phyloP scores from a whole-genome alignment of 2,888 invertebrate species.

The Luffia ferchaultella region DNA sequence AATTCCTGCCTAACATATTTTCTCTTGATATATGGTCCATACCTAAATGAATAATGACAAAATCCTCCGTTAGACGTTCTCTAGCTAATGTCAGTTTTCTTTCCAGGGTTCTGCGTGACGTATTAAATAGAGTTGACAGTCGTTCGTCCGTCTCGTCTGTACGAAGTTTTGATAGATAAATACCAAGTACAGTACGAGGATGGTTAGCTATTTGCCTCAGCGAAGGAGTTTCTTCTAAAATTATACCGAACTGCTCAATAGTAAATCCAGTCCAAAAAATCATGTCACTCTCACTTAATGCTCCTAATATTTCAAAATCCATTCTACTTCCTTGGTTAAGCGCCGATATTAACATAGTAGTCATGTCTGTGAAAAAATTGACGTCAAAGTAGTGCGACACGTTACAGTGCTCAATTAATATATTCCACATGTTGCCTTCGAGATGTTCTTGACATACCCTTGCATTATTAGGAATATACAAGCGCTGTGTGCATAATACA shows the following conservation, averaged over 20 bases:
- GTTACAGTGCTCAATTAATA: not conserved
- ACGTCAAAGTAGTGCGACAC: not conserved
- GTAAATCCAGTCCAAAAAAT: not conserved
- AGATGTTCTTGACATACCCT: not conserved
- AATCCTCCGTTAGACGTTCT: not conserved
- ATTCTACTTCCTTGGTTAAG: not conserved
- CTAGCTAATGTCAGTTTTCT: not conserved
- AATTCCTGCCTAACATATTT: not conserved
- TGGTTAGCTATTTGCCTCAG: conserved; percentile 2
- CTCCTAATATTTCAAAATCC: not conserved
- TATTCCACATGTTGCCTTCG: not conserved
- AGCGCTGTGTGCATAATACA: not conserved
- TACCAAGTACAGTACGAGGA: conserved; percentile 6
- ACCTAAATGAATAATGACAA: not conserved
- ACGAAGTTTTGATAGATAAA: conserved; percentile 7
- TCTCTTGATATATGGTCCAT: not conserved
- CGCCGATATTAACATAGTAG: not conserved
- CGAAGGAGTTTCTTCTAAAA: conserved; percentile 5
- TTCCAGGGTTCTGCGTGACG: conserved; percentile 1
- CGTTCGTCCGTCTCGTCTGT: conserved; percentile 6
- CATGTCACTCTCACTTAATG: not conserved
- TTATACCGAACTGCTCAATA: not conserved
- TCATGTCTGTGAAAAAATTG: not conserved
- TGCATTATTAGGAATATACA: not conserved
- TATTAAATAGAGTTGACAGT: conserved; percentile 4